Conservation (phyloP, 2,113 vertebrate species). For the Istiophorus platypterus region DNA sequence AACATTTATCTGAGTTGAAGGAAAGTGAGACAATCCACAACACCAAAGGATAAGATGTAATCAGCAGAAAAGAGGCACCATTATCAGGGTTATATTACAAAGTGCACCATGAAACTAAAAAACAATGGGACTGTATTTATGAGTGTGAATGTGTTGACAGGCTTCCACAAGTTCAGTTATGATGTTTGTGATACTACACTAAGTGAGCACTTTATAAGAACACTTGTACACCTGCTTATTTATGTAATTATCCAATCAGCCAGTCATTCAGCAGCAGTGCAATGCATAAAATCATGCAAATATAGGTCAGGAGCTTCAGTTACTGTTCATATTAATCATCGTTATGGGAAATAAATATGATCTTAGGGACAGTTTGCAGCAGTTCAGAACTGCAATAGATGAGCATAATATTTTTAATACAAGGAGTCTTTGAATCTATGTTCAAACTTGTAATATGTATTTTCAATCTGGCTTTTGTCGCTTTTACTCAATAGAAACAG, state of each 20-base stretch:
- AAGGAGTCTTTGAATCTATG: no score
- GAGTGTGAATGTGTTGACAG: constrained; percentile 25
- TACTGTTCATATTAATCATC: no score
- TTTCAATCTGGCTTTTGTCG: no score
- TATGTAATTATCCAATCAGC: no score
- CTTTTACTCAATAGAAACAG: no score
- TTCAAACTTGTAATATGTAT: no score
- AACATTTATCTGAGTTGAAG: constrained; percentile 71
- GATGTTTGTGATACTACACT: constrained; percentile 13
- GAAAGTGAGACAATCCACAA: constrained; percentile 62
- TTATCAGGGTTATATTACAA: constrained; percentile 59
- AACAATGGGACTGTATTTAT: constrained; percentile 23
- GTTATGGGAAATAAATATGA: no score
- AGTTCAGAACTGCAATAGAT: no score
- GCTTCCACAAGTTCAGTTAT: constrained; percentile 33
- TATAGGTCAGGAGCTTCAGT: no score
- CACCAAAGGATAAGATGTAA: constrained; percentile 63
- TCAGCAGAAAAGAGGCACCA: constrained; percentile 41
- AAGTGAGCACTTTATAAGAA: not conserved
- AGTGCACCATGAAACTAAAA: constrained; percentile 33
- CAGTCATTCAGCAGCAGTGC: not conserved
- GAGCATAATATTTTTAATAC: no score
- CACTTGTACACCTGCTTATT: not conserved
- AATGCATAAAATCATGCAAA: not conserved
- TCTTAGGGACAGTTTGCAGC: no score